These are phyloP conservation scores for Mobula hypostoma DNA, from an alignment of 2,113 vertebrate species.

Conservation along the genomic window DNA sequence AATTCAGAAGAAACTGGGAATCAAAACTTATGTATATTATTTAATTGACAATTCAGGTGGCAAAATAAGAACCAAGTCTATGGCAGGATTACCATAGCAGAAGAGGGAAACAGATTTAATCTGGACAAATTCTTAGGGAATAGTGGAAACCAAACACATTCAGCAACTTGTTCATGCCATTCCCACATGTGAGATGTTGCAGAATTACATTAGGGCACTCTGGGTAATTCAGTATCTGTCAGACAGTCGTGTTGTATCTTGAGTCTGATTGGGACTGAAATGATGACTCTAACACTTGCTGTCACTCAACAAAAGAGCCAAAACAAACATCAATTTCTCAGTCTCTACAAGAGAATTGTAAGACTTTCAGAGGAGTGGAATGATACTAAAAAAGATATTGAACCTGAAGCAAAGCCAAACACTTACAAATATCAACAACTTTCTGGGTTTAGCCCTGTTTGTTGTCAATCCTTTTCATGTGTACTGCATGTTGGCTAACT, in stretches of 20 bases:
- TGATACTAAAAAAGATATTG: background rate
- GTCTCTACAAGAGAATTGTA: background rate
- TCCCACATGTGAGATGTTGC: background rate
- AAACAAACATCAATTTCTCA: background rate
- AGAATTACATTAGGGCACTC: background rate
- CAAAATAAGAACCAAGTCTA: background rate
- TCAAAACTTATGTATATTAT: background rate
- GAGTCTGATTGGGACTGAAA: background rate
- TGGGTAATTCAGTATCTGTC: background rate
- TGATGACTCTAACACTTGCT: conserved; percentile 10
- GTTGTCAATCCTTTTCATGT: background rate
- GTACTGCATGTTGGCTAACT: background rate
- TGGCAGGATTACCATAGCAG: background rate
- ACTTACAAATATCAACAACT: background rate
- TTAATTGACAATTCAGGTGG: background rate
- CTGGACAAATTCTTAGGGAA: background rate
- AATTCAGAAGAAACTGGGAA: background rate
- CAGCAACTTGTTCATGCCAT: background rate
- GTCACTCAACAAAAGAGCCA: background rate
- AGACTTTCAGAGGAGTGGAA: background rate
- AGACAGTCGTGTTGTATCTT: background rate
- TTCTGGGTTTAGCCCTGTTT: background rate
- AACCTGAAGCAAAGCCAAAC: background rate
- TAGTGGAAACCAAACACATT: background rate
- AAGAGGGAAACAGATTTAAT: background rate